Evolutionary conservation across 2,797 vertebrate genomes (phyloP).

Genomic region (Bovichtus diacanthus): DNA sequence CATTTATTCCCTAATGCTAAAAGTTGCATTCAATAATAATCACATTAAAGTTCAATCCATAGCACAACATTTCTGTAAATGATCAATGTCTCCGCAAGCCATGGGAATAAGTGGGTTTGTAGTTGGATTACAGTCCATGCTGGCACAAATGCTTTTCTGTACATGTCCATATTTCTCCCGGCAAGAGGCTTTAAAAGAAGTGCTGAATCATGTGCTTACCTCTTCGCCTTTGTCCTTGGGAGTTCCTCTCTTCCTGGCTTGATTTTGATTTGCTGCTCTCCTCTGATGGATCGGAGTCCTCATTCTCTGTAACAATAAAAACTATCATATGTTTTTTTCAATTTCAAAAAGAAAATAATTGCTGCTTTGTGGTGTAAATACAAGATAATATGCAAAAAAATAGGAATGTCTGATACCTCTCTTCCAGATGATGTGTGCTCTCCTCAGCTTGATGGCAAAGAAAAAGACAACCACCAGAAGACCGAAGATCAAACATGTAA

Average conservation of each 20-base stretch:
- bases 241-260: constrained; percentile 86
- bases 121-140: not conserved
- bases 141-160: not conserved
- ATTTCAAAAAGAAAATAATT: not conserved
- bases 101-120: not conserved
- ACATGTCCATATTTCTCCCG: not conserved
- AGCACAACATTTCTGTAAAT: not conserved
- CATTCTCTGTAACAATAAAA: constrained; percentile 88
- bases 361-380: not conserved
- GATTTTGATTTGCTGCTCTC: constrained; percentile 92
- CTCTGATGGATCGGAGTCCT: constrained; percentile 87
- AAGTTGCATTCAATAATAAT: not conserved
- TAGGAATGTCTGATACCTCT: constrained; percentile 81
- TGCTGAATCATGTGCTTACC: constrained; percentile 47
- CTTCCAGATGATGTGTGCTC: constrained; percentile 90
- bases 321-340: constrained; percentile 29
- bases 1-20: not conserved
- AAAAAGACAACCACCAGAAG: constrained; percentile 90
- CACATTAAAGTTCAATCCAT: not conserved
- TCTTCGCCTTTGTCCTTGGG: constrained; percentile 67
- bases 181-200: not conserved
- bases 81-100: not conserved
- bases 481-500: constrained; percentile 85
- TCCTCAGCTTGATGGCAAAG: constrained; percentile 88
- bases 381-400: not conserved